Evolutionary conservation across 1,140 invertebrate genomes (phyloP), one percentile per base, ranked within the genome.

Genomic region (Zaprionus davidi): DNA sequence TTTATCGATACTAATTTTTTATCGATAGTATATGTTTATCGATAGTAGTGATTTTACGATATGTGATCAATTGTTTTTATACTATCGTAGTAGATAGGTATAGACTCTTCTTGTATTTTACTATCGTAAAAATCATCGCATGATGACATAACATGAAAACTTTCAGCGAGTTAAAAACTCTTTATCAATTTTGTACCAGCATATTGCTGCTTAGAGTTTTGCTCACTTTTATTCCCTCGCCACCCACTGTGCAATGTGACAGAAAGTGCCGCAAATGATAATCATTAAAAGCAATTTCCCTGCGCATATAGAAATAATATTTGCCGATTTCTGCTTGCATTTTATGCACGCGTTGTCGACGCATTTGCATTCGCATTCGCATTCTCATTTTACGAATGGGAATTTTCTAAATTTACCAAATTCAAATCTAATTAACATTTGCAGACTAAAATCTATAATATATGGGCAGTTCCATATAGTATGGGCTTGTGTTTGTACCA

Each of bases 391-490:
- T 83, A 36, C 56, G 28, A 4, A 38, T n/a, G 11, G 9, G 15
- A 76, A 62, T 74, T 90, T 90, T 79, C 64, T 24, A 51, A 51
- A 51, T 51, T 22, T 51, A 51, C 46, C 20, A 81, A 88, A 84
- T 90, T 81, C 85, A 81, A 90, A 90, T 76, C 85, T 76, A 81
- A 88, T 88, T 88, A 88, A 84, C 85, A 88, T 90, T 90, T 78
- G 60, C 49, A 57, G 44, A 20, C 38, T 38, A 38, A 38, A 56
- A 26, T 63, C 12, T 71, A 36, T 65, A 24, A 51, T 22, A 66
- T 55, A 22, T 9, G 31, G 28, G n/a, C 41, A 44, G 15, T 44
- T 7, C 12, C 22, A 57, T 13, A 26, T 17, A 26, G 34, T 41
- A 70, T 83, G 44, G 2, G 13, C 4, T 26, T 11, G 5, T 49